Evolutionary conservation across 1,140 invertebrate species (phyloP).

Genomic region (Heliothis virescens): DNA sequence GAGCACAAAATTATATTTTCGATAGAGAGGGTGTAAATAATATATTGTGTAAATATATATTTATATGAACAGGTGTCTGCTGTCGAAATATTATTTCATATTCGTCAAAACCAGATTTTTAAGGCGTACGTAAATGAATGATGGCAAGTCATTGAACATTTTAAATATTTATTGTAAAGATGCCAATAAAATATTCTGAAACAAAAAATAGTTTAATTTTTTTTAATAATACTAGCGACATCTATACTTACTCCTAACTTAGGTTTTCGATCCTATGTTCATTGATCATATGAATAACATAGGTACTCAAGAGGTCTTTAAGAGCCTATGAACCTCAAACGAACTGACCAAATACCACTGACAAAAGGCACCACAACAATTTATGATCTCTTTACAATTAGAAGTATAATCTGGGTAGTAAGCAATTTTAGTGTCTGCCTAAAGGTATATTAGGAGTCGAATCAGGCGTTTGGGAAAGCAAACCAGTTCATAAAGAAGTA

Average conservation of each 20-base stretch:
- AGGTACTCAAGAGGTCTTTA: no score
- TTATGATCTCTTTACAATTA: no score
- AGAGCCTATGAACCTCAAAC: no score
- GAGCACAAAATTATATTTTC: slow-evolving; percentile 60
- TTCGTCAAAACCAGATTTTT: background rate
- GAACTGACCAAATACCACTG: no score
- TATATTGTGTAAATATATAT: slow-evolving; percentile 60
- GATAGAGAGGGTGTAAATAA: slow-evolving; percentile 58
- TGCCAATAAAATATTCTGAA: slow-evolving; percentile 13
- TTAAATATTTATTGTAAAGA: slow-evolving; percentile 24
- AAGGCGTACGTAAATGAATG: background rate
- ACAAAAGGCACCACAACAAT: no score
- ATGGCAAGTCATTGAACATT: background rate
- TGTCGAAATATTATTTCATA: slow-evolving; percentile 44
- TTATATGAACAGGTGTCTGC: slow-evolving; percentile 26
- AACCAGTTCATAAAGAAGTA: slow-evolving; percentile 46
- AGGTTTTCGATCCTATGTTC: no score
- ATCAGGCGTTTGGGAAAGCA: background rate
- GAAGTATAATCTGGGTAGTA: no score
- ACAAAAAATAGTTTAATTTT: background rate
- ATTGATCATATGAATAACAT: no score
- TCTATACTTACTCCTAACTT: no score
- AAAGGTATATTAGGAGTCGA: background rate
- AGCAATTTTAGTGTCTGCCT: no score
- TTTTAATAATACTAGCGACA: no score